Base-by-base conservation (phyloP, 2,888 invertebrate genomes). In the Sphaerophoria taeniata region DNA sequence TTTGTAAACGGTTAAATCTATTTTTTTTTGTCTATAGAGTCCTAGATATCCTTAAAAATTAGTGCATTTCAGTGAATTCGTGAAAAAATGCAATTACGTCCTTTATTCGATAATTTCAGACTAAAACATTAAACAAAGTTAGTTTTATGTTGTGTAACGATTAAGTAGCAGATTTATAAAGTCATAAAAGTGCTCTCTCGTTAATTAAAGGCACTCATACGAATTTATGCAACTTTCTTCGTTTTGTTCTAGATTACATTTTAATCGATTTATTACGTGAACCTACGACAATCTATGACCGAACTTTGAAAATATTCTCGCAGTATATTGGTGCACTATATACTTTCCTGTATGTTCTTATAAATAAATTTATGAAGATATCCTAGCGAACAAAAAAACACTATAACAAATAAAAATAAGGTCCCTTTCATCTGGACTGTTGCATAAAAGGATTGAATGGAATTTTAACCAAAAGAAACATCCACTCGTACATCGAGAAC, bases 221-320 rank as follows among this genome's bases (percentile, higher is more conserved):
- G 70, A 39, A 60, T 79, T 75, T 71, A 71, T 79, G 58, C 83
- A 79, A 74, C 56, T 63, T 49, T 69, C 72, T 53, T 74, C 39
- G 55, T 75, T 61, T 74, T 34, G 55, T 75, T 61, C 61, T 75
- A 80, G 47, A 79, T 79, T 75, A 71, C 79, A 84, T 67, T 84
- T 84, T 70, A 84, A 84, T 84, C 84, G 84, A 84, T 84, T 84
- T 84, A 84, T 84, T 80, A 84, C 79, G 80, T 84, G 84, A 84
- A 80, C 84, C 78, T 71, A 73, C 77, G 63, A 65, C 73, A 83
- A 83, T 74, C 56, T 67, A 75, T 80, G 75, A 72, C 67, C 74
- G 56, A 80, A 60, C 67, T 55, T 43, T 43, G 47, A 77, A 82
- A 67, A 71, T 77, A 74, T 24, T 75, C 60, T 65, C 31, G 61